Evolutionary conservation across 1,140 invertebrate species (phyloP), one percentile per base, ranked within the genome.

Genomic region (Sinella curviseta): DNA sequence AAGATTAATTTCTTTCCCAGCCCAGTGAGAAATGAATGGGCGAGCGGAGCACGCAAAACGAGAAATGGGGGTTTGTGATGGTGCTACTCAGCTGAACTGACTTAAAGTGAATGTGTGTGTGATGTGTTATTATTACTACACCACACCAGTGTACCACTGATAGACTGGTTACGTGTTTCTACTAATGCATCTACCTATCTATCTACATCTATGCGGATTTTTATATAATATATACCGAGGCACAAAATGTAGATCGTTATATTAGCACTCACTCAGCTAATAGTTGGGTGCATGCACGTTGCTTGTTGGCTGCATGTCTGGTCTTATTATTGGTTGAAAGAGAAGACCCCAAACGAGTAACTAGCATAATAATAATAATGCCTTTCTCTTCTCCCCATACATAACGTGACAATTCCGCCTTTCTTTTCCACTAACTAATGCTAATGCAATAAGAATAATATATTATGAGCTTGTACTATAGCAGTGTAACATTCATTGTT

Each of bases 1-100:
- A 60, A 60, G 55, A 60, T 60, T 60, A 60, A 60, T 60, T 60
- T 60, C 55, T 60, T 60, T 60, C 55, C 55, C 55, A 60, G 55
- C 24, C 55, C 55, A 60, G 55, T 60, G 55, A 60, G 55, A 60
- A 60, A 60, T 60, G 55, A 60, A 24, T 60, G 55, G 24, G 55
- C 24, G 14, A 60, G 55, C n/a, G 8, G 55, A 60, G 14, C 55
- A 60, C 55, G 55, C 55, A 60, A 60, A 60, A 60, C 55, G 55
- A 60, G 55, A 60, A 60, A 60, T 60, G 55, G 39, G 4, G 39
- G 39, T 48, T 48, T n/a, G n/a, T n/a, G n/a, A n/a, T n/a, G n/a
- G n/a, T n/a, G n/a, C n/a, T n/a, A n/a, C n/a, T n/a, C n/a, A n/a
- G n/a, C n/a, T n/a, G n/a, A n/a, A n/a, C n/a, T n/a, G n/a, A n/a